A percentile compares a stretch with the other conserved stretches of the same genome.
Conservation (phyloP, 1,140 invertebrate species). For the Odontomachus brunneus region DNA sequence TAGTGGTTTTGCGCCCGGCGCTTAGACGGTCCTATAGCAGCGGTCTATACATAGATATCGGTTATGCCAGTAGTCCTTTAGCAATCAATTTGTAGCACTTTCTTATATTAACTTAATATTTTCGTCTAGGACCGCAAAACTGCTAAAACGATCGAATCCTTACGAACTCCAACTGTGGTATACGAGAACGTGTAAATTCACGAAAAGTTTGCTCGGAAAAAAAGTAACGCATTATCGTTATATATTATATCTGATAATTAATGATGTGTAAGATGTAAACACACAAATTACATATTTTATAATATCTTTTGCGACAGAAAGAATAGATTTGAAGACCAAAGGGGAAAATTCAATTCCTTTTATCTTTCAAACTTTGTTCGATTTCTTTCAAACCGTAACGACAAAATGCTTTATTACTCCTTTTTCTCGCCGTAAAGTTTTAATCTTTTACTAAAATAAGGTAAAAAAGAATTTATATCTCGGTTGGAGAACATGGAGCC, state of each 20-base stretch:
- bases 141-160: constrained; percentile 19
- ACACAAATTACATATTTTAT: constrained; percentile 5
- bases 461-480: constrained; percentile 18
- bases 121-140: constrained; percentile 64
- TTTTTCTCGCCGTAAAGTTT: constrained; percentile 6
- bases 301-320: background rate
- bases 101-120: constrained; percentile 70
- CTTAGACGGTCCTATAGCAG: constrained; percentile 71
- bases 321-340: constrained; percentile 10
- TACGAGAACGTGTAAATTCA: background rate
- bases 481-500: constrained; percentile 67
- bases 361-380: constrained; percentile 46
- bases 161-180: constrained; percentile 55
- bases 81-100: constrained; percentile 74
- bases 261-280: constrained; percentile 7
- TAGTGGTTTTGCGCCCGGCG: constrained; percentile 56
- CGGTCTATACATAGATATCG: constrained; percentile 70
- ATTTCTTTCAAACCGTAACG: constrained; percentile 21
- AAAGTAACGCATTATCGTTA: background rate
- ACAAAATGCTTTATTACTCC: background rate
- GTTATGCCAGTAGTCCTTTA: constrained; percentile 73
- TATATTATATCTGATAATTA: constrained; percentile 6
- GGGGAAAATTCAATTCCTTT: constrained; percentile 30
- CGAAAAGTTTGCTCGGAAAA: background rate
- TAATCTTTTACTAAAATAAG: constrained; percentile 24